Conservation (phyloP, 2,797 vertebrate genomes). For the Pseudopleuronectes americanus region DNA sequence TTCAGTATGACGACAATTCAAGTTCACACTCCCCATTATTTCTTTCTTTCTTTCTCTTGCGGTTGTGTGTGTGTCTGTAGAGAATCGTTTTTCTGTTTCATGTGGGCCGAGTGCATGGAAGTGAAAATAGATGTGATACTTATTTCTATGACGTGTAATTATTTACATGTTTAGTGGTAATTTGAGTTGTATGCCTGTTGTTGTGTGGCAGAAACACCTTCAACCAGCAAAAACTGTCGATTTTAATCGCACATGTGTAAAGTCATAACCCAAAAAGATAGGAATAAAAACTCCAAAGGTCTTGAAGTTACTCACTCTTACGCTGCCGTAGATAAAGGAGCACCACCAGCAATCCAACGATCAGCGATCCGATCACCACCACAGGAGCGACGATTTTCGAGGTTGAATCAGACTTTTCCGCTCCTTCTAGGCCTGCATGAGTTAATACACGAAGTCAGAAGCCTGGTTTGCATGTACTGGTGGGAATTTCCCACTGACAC, state of each 20-base stretch:
- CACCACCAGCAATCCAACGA: conserved; percentile 64
- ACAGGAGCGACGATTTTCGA: conserved; percentile 51
- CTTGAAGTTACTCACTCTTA: conserved; percentile 60
- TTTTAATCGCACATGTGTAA: too few species aligned
- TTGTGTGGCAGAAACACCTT: background rate
- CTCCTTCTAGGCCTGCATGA: accelerated
- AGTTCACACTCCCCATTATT: too few species aligned
- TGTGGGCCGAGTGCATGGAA: background rate
- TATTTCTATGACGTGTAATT: background rate
- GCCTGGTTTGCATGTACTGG: background rate
- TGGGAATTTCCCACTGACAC: background rate
- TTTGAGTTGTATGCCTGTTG: too few species aligned
- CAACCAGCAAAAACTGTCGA: background rate
- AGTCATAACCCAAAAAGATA: background rate
- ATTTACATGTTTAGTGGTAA: too few species aligned
- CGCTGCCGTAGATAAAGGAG: accelerated
- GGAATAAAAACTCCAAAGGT: accelerated
- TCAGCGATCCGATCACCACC: conserved; percentile 75
- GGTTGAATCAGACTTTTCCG: accelerated
- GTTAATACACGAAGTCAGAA: background rate
- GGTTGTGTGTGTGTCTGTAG: too few species aligned
- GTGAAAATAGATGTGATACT: background rate
- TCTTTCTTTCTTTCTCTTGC: too few species aligned
- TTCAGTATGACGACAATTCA: too few species aligned
- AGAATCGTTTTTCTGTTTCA: too few species aligned